Conservation (phyloP, 1,140 invertebrate genomes). For the Zeugodacus cucurbitae region DNA sequence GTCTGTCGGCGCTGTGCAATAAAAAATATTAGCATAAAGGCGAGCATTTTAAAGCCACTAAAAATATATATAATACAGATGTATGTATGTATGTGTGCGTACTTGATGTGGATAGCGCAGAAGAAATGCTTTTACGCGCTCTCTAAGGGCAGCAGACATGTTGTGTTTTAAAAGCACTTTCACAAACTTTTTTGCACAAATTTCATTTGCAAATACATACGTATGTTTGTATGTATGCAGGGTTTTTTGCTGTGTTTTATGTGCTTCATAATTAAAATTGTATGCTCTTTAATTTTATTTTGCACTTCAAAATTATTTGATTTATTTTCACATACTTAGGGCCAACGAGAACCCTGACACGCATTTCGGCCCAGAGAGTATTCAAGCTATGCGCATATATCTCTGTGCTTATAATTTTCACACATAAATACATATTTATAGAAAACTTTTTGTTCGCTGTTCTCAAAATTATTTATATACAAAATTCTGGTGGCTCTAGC, state of each 20-base stretch:
- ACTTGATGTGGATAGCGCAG: too few relatives aligned
- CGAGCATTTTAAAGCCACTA: background rate
- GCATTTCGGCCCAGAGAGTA: background rate
- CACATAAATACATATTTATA: background rate
- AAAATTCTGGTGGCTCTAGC: background rate
- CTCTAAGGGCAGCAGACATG: background rate
- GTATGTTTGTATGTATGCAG: background rate
- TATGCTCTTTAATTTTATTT: background rate
- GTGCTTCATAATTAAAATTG: background rate
- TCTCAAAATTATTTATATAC: constrained; percentile 8
- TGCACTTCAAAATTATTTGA: background rate
- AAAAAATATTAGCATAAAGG: constrained; percentile 8
- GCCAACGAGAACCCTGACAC: background rate
- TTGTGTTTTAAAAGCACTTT: background rate
- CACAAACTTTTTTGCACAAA: background rate
- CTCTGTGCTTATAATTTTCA: background rate
- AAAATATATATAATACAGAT: background rate
- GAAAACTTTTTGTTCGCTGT: background rate
- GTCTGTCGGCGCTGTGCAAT: background rate
- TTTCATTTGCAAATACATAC: background rate
- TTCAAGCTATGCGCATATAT: background rate
- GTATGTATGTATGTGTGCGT: too few relatives aligned
- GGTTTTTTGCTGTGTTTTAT: background rate
- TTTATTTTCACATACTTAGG: background rate
- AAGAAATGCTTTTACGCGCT: background rate